Percentiles rank a stretch among this genome's conserved stretches.
Evolutionary conservation across 2,113 vertebrate species (phyloP).

Genomic region (Sander vitreus): DNA sequence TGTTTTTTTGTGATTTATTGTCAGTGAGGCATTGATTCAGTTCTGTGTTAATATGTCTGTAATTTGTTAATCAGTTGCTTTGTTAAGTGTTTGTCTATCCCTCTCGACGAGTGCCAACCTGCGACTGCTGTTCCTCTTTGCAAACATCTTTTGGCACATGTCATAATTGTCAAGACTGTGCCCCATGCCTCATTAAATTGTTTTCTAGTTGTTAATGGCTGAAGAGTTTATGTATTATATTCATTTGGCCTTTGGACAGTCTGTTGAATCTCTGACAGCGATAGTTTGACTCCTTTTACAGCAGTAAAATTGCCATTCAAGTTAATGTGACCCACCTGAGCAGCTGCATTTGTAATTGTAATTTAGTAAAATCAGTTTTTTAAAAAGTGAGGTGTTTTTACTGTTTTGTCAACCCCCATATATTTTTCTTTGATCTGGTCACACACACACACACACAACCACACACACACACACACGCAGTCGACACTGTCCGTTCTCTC

Average conservation of each 20-base stretch:
- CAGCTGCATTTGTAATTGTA: constrained; percentile 12
- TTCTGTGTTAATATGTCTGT: constrained; percentile 9
- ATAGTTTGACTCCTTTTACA: constrained; percentile 3
- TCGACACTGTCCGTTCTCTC: too few relatives aligned
- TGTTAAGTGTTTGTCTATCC: neutral
- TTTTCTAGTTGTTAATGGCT: neutral
- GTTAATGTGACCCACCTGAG: constrained; percentile 12
- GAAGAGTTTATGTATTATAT: constrained; percentile 2
- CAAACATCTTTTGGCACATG: constrained; percentile 22
- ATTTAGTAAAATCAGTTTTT: neutral
- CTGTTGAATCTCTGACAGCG: neutral
- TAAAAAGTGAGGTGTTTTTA: too few relatives aligned
- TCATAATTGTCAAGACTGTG: neutral
- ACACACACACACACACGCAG: neutral
- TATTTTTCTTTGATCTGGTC: constrained; percentile 15
- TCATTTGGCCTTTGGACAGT: neutral
- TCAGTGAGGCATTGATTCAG: neutral
- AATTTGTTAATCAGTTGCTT: neutral
- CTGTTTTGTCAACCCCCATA: neutral
- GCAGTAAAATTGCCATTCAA: neutral
- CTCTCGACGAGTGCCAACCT: neutral
- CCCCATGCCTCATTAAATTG: constrained; percentile 13
- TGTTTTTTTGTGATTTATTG: neutral
- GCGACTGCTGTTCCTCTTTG: neutral
- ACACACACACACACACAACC: neutral